Base-by-base conservation (phyloP, 2,888 invertebrate species). In the Laspeyria flexula region DNA sequence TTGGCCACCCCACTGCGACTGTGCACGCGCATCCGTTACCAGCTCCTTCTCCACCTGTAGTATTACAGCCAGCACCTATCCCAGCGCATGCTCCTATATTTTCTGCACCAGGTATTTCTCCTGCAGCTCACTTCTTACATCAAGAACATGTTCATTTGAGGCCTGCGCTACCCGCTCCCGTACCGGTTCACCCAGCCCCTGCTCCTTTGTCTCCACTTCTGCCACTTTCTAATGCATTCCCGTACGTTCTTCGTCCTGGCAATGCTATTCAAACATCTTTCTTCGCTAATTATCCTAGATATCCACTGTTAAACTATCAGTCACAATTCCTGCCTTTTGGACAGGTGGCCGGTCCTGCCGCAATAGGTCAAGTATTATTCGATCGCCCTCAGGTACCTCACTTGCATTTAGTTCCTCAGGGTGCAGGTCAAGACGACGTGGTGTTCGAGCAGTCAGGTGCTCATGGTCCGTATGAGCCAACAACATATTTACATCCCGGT, bases 261-360 rank as follows among this genome's bases (percentile, higher is more conserved):
- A 85, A 88, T 52, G 85, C 92, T 10, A 75, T 89, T 0, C 93
- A 93, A 54, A 83, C 90, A 2, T 92, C 92, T 1, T 72, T 80
- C 37, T 93, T 92, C 37, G 92, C 92, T 0, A 88, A 86, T 1
- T 93, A 86, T 46, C 93, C 93, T 3, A 80, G 88, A 56, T 90
- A 86, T 65, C 92, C 92, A 0, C 71, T 88, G 4, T 50, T 85
- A 0, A 87, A 87, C 49, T 88, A 83, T 39, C 88, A 83, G 44
- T 73, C 73, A 5, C 81, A 85, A 0, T 52, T 79, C 1, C 50
- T 80, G 13, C 85, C 85, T 11, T 42, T 81, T 9, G 56, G 73
- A 3, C 71, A 75, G n/a, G 55, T 69, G 1, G 49, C 71, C 0
- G 71, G 70, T 15, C 53, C 73, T 0, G 65, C 72, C 7, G 77